Base-by-base conservation (phyloP, 2,113 vertebrate species). In the Scomber colias region DNA sequence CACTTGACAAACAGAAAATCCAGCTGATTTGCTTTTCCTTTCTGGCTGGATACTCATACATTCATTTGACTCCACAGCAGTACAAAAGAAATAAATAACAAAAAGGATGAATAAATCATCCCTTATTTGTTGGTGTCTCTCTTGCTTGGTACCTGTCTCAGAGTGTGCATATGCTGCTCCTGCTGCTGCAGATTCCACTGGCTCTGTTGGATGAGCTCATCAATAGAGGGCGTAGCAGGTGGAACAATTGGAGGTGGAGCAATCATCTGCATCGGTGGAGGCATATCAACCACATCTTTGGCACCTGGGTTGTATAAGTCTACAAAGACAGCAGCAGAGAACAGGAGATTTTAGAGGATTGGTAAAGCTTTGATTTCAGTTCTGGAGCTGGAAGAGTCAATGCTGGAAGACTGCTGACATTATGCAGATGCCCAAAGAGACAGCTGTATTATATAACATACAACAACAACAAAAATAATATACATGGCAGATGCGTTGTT, bases 141-240 rank as follows among this genome's bases (percentile, higher is more conserved):
- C 3, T 44, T 21, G 11, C 30, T 55, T n/a, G 89, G 62, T 82
- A 99, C 98, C 97, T 99, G 98, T 95, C 98, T 93, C 78, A 98
- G 96, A 0, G 95, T 96, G 24, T 97, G 95, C n/a, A 99, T 94
- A 57, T 99, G 97, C 92, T 99, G 98, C 85, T 99, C 98, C 84
- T 99, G 98, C 82, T 99, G 98, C 90, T 99, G 97, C 45, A 99
- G 94, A 84, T 97, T 99, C 98, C 97, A 99, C 62, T 96, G 97
- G 87, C 97, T 99, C 94, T 99, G 98, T 79, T 99, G 98, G 87
- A 99, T 96, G 13, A 99, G 95, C 1, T 99, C 97, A 7, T 99
- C 97, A 71, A 99, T 87, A 0, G 96, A 91, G 0, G 96, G 95
- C 8, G 95, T 94, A 14, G 89, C 70, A 0, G 95, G 92, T 0